Conservation (phyloP, 2,113 vertebrate species). For the Melanostigma gelatinosum region DNA sequence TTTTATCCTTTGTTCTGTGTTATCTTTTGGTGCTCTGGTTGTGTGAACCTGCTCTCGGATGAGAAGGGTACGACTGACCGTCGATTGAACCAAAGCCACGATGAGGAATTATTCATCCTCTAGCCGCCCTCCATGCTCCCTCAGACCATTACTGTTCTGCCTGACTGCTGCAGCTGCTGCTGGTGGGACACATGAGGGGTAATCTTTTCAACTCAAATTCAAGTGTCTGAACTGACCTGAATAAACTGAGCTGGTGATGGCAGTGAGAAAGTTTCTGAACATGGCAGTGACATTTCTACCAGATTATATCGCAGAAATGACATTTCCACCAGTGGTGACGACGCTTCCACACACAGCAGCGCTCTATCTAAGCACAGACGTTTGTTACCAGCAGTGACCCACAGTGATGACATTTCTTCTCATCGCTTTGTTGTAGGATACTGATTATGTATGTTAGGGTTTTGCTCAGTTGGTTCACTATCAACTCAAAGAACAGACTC, state of each 20-base stretch:
- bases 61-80: conserved; percentile 8
- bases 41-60: conserved; percentile 11
- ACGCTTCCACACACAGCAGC: neutral
- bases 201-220: conserved; percentile 20
- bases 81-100: conserved; percentile 37
- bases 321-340: conserved; percentile 43
- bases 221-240: conserved; percentile 22
- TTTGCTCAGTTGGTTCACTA: neutral
- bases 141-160: neutral
- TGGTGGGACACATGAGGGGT: neutral
- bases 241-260: conserved; percentile 35
- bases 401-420: neutral
- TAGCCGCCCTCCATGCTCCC: conserved; percentile 6
- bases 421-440: neutral
- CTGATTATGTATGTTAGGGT: neutral
- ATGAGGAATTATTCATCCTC: conserved; percentile 52
- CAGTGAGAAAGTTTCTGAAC: conserved; percentile 17
- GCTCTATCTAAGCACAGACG: conserved; percentile 14
- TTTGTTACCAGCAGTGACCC: neutral
- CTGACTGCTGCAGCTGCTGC: neutral
- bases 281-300: conserved; percentile 49
- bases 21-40: neutral
- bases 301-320: conserved; percentile 43
- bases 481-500: neutral
- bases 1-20: conserved; percentile 9